These are phyloP conservation scores for Agriopis aurantiaria DNA, from an alignment of 2,888 invertebrate genomes.

Conservation along the genomic window DNA sequence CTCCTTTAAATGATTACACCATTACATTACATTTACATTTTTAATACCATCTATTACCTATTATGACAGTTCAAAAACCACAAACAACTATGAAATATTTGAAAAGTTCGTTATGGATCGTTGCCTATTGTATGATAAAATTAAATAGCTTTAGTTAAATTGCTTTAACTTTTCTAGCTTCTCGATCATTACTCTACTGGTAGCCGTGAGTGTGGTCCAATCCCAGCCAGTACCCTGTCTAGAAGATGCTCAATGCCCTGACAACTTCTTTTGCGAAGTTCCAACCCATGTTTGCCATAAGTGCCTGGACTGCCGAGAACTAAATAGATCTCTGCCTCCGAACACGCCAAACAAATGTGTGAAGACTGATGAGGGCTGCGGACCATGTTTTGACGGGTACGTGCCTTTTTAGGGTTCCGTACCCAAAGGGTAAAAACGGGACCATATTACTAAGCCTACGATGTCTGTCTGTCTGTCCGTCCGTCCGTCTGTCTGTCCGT, in stretches of 20 bases:
- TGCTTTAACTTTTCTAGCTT: neutral
- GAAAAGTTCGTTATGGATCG: no score
- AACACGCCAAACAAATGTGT: neutral
- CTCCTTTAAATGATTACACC: no score
- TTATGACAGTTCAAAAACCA: no score
- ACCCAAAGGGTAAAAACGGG: no score
- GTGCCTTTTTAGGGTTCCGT: conserved; percentile 1
- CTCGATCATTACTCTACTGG: neutral
- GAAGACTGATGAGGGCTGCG: conserved; percentile 10
- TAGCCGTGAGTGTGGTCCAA: neutral
- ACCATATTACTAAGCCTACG: no score
- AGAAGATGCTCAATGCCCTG: conserved; percentile 13
- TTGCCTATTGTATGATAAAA: no score
- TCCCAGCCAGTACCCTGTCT: conserved; percentile 5
- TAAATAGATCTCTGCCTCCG: conserved; percentile 4
- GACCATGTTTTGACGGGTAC: conserved; percentile 13
- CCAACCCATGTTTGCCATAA: conserved; percentile 1
- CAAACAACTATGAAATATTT: no score
- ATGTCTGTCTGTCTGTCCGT: no score
- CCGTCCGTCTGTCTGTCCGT: no score
- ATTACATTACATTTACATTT: no score
- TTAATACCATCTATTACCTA: no score
- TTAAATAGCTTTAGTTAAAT: no score
- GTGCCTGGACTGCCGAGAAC: conserved; percentile 10
- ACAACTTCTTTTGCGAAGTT: conserved; percentile 12